Evolutionary conservation across 2,113 vertebrate species (phyloP).

Genomic region (Epinephelus lanceolatus): DNA sequence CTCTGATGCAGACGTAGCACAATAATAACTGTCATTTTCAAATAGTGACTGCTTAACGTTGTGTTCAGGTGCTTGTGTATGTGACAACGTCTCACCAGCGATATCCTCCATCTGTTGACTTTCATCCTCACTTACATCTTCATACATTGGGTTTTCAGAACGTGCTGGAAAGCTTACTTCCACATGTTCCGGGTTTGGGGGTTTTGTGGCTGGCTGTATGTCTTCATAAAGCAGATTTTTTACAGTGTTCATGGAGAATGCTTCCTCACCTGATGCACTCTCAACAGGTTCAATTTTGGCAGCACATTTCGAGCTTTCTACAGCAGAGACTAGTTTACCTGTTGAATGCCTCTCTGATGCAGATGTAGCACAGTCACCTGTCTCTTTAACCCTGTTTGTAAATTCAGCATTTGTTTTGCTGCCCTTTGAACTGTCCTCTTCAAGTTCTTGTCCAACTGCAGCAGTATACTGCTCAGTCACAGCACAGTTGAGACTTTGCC

Average conservation of each 20-base stretch:
- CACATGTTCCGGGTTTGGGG: not conserved
- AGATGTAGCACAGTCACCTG: not conserved
- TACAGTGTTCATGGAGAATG: not conserved
- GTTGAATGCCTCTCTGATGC: not conserved
- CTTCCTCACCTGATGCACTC: not conserved
- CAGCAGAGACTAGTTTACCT: slow-evolving; percentile 31
- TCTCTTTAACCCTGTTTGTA: not conserved
- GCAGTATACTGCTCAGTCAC: not conserved
- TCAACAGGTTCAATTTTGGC: not conserved
- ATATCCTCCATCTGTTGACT: not conserved
- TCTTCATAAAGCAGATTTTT: slow-evolving; percentile 42
- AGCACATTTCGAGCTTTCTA: not conserved
- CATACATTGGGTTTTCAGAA: not conserved
- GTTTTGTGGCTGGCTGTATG: not conserved
- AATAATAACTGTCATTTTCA: not conserved
- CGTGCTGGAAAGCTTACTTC: accelerated
- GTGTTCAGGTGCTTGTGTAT: not conserved
- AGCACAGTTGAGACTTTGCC: not conserved
- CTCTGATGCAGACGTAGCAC: too few species aligned
- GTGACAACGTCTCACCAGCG: not conserved
- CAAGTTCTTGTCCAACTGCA: not conserved
- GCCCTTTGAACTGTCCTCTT: not conserved
- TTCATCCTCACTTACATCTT: slow-evolving; percentile 37
- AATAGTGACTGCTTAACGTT: not conserved
- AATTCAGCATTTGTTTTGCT: not conserved